Evolutionary conservation across 2,113 vertebrate species (phyloP), one percentile per base, ranked within the genome.

Genomic region (Sinocyclocheilus grahami): DNA sequence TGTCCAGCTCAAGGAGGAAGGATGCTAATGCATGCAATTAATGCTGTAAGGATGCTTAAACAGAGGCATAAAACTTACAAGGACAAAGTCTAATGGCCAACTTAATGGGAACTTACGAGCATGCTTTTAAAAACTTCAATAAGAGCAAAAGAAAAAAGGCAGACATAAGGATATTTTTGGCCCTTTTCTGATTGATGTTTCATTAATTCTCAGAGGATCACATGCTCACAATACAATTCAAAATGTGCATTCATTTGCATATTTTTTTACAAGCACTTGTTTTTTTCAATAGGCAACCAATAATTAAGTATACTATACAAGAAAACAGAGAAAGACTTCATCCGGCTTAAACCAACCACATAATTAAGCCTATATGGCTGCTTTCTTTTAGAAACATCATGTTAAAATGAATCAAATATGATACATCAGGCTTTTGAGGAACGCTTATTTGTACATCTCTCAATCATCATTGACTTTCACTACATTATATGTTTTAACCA

Each of bases 231-330:
- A 79, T 76, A 87, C 79, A 85, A 63, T 78, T 86, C 83, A 87
- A 89, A 84, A 86, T 87, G 82, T 85, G 75, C 82, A 76, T 88
- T 75, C 14, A 89, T 89, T 85, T 83, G 39, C 83, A 87, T 90
- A 48, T 55, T 69, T 81, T 48, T 55, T 12, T 78, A 77, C 48
- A 42, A 4, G 53, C 2, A 22, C 33, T 12, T 42, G 30, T 33
- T 27, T 16, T 1, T 33, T 55, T 10, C 30, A 42, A 63, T 55
- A 27, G 14, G n/a, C 46, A 85, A 8, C 7, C 18, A 6, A 55
- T 4, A 79, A 39, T 6, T 12, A 12, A 79, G 27, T 20, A 78
- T 18, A 55, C 4, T 22, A 78, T 11, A 58, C 53, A 37, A 37
- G 5, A 55, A 53, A 30, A 33, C 5, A 53, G 24, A 33, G 18